phyloP scores from a whole-genome alignment of 2,113 vertebrate species.

The Scomber japonicus region DNA sequence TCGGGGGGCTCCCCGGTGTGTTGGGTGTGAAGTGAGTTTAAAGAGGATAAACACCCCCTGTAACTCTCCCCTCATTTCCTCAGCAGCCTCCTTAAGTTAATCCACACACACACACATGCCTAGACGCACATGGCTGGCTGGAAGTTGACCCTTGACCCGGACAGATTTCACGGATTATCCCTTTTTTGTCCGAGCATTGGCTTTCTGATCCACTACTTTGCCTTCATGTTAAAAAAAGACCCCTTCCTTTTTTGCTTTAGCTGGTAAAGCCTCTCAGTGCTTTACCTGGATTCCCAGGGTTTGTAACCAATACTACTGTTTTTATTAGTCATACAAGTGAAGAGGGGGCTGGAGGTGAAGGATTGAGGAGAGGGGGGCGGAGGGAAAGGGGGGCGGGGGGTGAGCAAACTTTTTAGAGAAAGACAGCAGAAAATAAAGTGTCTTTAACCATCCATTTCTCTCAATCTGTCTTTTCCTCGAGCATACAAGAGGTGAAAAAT shows the following conservation, averaged over 20 bases:
- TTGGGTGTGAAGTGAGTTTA: constrained; percentile 76
- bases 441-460: background rate
- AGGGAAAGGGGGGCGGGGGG: background rate
- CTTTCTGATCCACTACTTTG: constrained; percentile 87
- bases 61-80: constrained; percentile 89
- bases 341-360: constrained; percentile 59
- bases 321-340: constrained; percentile 79
- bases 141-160: constrained; percentile 93
- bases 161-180: constrained; percentile 95
- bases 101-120: constrained; percentile 77
- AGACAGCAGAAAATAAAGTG: background rate
- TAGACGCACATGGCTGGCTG: constrained; percentile 88
- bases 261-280: constrained; percentile 90
- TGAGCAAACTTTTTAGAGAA: background rate
- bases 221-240: constrained; percentile 89
- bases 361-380: background rate
- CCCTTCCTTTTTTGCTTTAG: constrained; percentile 82
- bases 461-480: too few species aligned
- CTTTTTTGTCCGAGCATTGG: constrained; percentile 85
- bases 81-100: constrained; percentile 84
- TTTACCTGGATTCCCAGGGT: constrained; percentile 89
- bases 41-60: constrained; percentile 79
- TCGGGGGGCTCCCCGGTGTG: constrained; percentile 57
- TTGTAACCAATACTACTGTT: constrained; percentile 62
- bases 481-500: too few species aligned